These are phyloP conservation scores for Melieria omissa DNA, from an alignment of 2,888 invertebrate genomes.

Conservation along the genomic window DNA sequence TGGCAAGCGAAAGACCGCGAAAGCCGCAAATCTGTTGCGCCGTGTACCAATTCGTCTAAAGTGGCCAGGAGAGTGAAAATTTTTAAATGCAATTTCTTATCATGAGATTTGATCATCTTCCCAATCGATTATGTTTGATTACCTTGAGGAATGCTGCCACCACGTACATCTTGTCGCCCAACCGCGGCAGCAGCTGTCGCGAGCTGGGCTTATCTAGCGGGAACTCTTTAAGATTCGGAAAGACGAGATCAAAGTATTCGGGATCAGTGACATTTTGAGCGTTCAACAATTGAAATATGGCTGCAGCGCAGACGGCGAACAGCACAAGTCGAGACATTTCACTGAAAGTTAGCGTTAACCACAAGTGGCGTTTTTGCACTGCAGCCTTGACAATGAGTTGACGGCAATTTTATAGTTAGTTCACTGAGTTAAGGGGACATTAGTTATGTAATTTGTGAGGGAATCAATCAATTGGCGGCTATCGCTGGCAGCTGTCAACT, in stretches of 20 bases:
- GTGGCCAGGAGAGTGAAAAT: neutral
- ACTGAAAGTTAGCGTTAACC: too few species aligned
- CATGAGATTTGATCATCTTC: neutral
- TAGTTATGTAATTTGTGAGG: too few species aligned
- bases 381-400: too few species aligned
- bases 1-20: constrained; percentile 42
- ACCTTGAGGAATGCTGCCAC: constrained; percentile 37
- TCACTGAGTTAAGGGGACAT: too few species aligned
- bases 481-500: too few species aligned
- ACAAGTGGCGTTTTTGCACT: too few species aligned
- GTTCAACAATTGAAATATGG: neutral
- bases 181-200: neutral
- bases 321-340: too few species aligned
- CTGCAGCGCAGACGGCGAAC: too few species aligned
- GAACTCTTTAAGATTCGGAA: constrained; percentile 8
- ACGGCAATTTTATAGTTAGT: too few species aligned
- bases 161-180: constrained; percentile 41
- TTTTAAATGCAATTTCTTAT: neutral
- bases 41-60: constrained; percentile 45
- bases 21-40: constrained; percentile 45
- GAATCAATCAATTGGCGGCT: too few species aligned
- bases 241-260: neutral
- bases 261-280: neutral
- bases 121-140: neutral
- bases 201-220: constrained; percentile 13